These are phyloP conservation scores for Acanthis flammea DNA, from an alignment of 2,797 vertebrate species.

Conservation along the genomic window DNA sequence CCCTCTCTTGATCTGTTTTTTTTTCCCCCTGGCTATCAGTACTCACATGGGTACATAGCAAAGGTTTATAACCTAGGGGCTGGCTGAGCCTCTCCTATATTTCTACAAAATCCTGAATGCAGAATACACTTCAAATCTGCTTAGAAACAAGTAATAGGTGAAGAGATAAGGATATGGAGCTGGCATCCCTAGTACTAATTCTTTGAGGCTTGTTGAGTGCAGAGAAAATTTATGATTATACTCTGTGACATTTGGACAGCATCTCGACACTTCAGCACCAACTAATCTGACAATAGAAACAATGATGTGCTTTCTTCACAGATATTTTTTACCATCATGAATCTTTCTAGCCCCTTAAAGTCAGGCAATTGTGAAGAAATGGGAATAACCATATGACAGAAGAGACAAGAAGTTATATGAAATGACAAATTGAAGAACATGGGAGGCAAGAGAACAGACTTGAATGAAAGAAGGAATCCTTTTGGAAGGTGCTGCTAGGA, in stretches of 20 bases:
- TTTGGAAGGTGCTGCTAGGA: not conserved
- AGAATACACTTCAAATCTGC: not conserved
- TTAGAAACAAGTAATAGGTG: not conserved
- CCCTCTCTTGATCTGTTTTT: rapidly evolving
- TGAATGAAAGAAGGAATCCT: not conserved
- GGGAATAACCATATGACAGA: not conserved
- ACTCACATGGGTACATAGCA: not conserved
- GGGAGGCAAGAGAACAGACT: not conserved
- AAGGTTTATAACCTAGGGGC: not conserved
- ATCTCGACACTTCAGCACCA: not conserved
- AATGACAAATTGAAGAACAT: not conserved
- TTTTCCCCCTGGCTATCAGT: not conserved
- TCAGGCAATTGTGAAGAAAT: constrained; percentile 5
- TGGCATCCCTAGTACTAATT: not conserved
- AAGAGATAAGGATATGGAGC: not conserved
- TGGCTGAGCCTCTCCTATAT: not conserved
- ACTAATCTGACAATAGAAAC: constrained; percentile 16
- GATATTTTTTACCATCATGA: constrained; percentile 4
- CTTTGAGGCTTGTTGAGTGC: not conserved
- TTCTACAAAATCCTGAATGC: not conserved
- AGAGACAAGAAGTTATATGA: not conserved
- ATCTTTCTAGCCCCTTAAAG: constrained; percentile 3
- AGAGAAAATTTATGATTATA: not conserved
- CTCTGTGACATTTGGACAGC: not conserved
- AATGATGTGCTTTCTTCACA: not conserved